These are phyloP conservation scores for Gymnoscelis rufifasciata DNA, from an alignment of 2,888 invertebrate species.

Conservation along the genomic window DNA sequence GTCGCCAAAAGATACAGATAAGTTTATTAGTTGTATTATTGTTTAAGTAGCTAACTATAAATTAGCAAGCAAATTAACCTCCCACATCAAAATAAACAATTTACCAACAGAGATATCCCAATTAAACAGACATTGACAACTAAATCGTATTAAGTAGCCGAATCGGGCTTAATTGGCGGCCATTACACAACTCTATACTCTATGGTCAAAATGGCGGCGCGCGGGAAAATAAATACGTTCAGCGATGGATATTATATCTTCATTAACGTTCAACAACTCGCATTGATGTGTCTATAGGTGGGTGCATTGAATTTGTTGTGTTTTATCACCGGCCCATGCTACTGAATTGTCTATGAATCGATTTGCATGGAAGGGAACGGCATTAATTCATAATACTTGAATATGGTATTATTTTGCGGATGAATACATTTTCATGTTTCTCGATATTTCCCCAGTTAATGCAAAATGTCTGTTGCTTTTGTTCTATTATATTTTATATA, in stretches of 20 bases:
- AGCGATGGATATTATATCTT: constrained; percentile 77
- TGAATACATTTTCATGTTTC: constrained; percentile 17
- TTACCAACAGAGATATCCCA: constrained; percentile 52
- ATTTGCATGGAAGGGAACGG: constrained; percentile 10
- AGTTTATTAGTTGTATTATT: too few relatives aligned
- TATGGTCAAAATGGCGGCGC: constrained; percentile 53
- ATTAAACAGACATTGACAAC: constrained; percentile 74
- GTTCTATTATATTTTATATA: not conserved
- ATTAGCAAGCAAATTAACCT: constrained; percentile 12
- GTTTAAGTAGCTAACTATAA: too few relatives aligned
- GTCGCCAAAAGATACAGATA: too few relatives aligned
- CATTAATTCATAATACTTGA: constrained; percentile 22
- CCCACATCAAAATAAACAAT: constrained; percentile 16
- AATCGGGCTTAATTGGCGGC: constrained; percentile 69
- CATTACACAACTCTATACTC: constrained; percentile 58
- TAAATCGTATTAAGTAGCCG: constrained; percentile 70
- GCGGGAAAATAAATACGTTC: constrained; percentile 68
- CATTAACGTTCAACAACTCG: constrained; percentile 68
- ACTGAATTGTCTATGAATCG: constrained; percentile 44
- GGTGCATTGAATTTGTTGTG: constrained; percentile 71
- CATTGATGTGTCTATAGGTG: constrained; percentile 76
- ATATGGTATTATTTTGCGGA: constrained; percentile 21
- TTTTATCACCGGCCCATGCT: constrained; percentile 62
- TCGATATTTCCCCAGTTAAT: constrained; percentile 16
- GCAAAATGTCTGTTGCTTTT: not conserved